Conservation (phyloP, 2,888 invertebrate species). For the Pseudococcus jackbeardsleyi region DNA sequence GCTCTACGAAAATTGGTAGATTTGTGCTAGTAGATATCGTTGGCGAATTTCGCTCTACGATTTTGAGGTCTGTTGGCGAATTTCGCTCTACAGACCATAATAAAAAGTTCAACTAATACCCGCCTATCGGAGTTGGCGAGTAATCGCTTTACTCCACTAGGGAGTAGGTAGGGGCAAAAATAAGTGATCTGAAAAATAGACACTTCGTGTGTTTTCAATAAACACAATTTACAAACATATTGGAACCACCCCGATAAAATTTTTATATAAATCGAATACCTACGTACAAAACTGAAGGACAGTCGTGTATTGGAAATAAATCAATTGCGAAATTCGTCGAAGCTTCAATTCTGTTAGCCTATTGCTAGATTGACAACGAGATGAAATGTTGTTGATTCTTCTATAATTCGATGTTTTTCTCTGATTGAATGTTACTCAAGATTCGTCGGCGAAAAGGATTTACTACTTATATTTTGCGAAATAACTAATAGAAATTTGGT, state of each 20-base stretch:
- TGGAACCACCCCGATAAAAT: background rate
- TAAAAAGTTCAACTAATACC: too few relatives aligned
- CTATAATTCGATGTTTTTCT: constrained; percentile 50
- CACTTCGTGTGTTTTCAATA: too few relatives aligned
- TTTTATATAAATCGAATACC: background rate
- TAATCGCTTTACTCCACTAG: too few relatives aligned
- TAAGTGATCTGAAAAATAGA: too few relatives aligned
- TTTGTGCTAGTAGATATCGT: too few relatives aligned
- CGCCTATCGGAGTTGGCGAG: too few relatives aligned
- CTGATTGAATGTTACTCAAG: constrained; percentile 37
- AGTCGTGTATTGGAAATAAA: background rate
- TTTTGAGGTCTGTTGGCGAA: too few relatives aligned
- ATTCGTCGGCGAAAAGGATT: background rate
- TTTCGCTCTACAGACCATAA: too few relatives aligned
- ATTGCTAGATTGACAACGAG: background rate
- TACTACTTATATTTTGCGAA: background rate
- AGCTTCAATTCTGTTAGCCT: background rate
- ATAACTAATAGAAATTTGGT: constrained; percentile 33
- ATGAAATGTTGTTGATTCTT: constrained; percentile 40
- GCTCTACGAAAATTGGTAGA: too few relatives aligned
- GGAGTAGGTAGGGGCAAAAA: too few relatives aligned
- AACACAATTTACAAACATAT: background rate
- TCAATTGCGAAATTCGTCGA: constrained; percentile 1
- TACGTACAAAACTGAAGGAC: background rate
- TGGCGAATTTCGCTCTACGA: too few relatives aligned